Evolutionary conservation across 2,888 invertebrate genomes (phyloP), one percentile per base, ranked within the genome.

Genomic region (Chrysomela aeneicollis): DNA sequence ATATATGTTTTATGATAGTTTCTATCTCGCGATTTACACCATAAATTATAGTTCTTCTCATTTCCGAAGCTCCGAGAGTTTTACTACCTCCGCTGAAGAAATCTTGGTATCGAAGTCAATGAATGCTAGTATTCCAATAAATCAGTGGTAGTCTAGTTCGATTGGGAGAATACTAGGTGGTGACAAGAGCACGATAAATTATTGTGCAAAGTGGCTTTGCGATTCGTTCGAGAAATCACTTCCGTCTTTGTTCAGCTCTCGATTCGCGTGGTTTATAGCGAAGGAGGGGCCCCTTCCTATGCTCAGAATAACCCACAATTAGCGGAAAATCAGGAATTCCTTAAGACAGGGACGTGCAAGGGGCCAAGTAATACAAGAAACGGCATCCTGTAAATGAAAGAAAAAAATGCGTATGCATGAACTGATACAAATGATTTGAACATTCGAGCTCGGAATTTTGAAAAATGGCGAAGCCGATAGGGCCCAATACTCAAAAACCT

Each of bases 161-260:
- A 72, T 72, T 72, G 70, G 64, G 67, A 71, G 68, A 70, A 71
- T 70, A 67, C 42, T 42, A 72, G 72, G 69, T 71, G 72, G 67
- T 70, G 72, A 72, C 72, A 70, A 58, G 63, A 57, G 35, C 26
- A 68, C 66, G 54, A 70, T 72, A 72, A 71, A 72, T 72, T 64
- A 72, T 65, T 42, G 19, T 15, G 59, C 64, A 64, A 69, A 72
- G 70, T 68, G 66, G 66, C 50, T 63, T 63, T 47, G 64, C 64
- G 58, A 63, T 64, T 61, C 37, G 26, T 17, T 57, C 57, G 57
- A 42, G 50, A 52, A 57, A 57, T 64, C 57, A 64, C 64, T 64
- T 64, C 64, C 64, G 61, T 64, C 60, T 64, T 61, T 46, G n/a
- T 35, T 12, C 10, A 15, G 15, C 42, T 15, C 42, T 42, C 42